Conservation (phyloP, 2,797 vertebrate genomes). For the Ptychadena robeensis region DNA sequence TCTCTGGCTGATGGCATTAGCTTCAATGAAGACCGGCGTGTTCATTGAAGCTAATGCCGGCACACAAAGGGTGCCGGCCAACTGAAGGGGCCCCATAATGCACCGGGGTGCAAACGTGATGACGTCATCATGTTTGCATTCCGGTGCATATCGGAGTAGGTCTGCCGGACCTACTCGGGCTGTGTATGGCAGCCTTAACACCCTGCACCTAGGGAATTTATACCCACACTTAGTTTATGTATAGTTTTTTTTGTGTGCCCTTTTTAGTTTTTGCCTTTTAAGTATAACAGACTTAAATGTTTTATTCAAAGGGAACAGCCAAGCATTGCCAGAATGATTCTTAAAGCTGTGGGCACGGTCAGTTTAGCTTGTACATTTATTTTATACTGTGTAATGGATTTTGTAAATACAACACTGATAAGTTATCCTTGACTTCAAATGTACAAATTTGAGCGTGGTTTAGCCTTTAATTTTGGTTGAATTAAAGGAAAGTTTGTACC, state of each 20-base stretch:
- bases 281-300: background rate
- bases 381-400: conserved; percentile 14
- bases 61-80: too few relatives aligned
- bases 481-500: too few relatives aligned
- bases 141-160: too few relatives aligned
- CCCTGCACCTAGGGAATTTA: background rate
- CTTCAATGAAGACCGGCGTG: too few relatives aligned
- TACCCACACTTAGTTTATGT: background rate
- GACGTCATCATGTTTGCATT: too few relatives aligned
- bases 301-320: conserved; percentile 2
- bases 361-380: conserved; percentile 15
- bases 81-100: too few relatives aligned
- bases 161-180: too few relatives aligned
- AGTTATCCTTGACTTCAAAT: conserved; percentile 34
- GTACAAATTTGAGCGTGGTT: background rate
- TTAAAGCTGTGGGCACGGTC: background rate
- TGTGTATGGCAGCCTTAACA: too few relatives aligned
- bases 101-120: too few relatives aligned
- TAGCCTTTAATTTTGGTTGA: background rate
- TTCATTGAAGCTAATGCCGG: too few relatives aligned
- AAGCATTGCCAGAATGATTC: background rate
- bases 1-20: too few relatives aligned
- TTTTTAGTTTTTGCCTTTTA: background rate
- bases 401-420: conserved; percentile 54
- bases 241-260: background rate